Conservation (phyloP, 2,797 vertebrate genomes). For the Macrochelys suwanniensis region DNA sequence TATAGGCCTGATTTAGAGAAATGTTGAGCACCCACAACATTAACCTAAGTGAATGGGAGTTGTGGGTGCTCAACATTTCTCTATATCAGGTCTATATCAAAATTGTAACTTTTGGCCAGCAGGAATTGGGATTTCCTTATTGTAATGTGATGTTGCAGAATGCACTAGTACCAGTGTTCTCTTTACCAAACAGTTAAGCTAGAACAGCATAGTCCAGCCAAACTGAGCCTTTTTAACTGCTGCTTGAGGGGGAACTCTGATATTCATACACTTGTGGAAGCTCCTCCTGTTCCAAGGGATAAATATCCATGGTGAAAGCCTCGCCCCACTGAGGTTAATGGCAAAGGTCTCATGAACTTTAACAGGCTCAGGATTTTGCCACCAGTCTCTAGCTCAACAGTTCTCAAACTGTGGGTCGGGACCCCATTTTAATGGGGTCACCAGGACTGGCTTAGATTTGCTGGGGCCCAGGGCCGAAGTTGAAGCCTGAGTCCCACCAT, state of each 20-base stretch:
- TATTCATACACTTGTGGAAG: not conserved
- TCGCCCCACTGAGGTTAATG: rapidly evolving
- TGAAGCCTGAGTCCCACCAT: too few relatives aligned
- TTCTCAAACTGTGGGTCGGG: too few relatives aligned
- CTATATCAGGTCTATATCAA: not conserved
- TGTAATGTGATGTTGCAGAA: not conserved
- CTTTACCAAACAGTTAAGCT: not conserved
- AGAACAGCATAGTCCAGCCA: not conserved
- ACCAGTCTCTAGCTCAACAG: not conserved
- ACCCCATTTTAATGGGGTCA: too few relatives aligned
- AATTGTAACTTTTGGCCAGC: not conserved
- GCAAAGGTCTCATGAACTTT: not conserved
- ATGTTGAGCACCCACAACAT: not conserved
- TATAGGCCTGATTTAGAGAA: too few relatives aligned
- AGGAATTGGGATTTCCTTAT: rapidly evolving
- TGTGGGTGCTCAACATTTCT: not conserved
- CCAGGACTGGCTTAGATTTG: too few relatives aligned
- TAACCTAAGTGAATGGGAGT: too few relatives aligned
- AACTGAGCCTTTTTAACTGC: not conserved
- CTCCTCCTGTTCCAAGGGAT: not conserved
- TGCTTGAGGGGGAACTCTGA: rapidly evolving
- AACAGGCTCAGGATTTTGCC: not conserved
- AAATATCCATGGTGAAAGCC: not conserved
- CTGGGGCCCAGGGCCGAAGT: too few relatives aligned
- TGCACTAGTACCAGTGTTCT: not conserved